These are phyloP conservation scores for Ochotona curzoniae DNA, from an alignment of 2,113 vertebrate genomes.

Conservation along the genomic window DNA sequence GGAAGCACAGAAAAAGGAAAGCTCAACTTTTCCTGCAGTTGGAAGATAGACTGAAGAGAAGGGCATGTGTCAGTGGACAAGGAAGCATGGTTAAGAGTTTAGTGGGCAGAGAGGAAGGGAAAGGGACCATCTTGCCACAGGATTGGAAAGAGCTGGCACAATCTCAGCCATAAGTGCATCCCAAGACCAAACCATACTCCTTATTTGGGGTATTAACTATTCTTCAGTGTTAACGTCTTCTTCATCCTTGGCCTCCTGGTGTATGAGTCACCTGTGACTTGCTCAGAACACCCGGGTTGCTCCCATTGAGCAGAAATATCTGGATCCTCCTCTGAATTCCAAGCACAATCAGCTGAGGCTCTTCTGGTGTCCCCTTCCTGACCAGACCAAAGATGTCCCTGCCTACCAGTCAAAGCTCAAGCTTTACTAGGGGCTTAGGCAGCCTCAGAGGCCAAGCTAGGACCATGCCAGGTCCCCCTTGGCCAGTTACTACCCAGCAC, in stretches of 20 bases:
- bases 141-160: background rate
- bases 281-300: background rate
- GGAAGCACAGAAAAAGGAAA: background rate
- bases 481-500: background rate
- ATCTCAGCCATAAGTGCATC: background rate
- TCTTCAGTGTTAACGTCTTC: background rate
- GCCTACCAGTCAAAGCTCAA: no score
- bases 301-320: background rate
- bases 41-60: background rate
- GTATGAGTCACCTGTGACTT: background rate
- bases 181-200: background rate
- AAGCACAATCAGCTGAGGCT: background rate
- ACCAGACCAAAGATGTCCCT: background rate
- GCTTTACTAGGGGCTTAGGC: background rate
- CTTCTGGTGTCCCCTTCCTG: no score
- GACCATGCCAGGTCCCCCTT: no score
- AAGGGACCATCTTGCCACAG: background rate
- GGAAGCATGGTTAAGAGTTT: background rate
- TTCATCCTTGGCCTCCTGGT: background rate
- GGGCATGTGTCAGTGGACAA: background rate
- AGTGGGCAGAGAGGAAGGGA: background rate
- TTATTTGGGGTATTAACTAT: background rate
- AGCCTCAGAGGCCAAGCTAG: background rate
- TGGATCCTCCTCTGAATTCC: background rate
- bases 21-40: background rate